Evolutionary conservation across 2,888 invertebrate genomes (phyloP), one percentile per base, ranked within the genome.

Genomic region (Poecilobothrus nobilitatus): DNA sequence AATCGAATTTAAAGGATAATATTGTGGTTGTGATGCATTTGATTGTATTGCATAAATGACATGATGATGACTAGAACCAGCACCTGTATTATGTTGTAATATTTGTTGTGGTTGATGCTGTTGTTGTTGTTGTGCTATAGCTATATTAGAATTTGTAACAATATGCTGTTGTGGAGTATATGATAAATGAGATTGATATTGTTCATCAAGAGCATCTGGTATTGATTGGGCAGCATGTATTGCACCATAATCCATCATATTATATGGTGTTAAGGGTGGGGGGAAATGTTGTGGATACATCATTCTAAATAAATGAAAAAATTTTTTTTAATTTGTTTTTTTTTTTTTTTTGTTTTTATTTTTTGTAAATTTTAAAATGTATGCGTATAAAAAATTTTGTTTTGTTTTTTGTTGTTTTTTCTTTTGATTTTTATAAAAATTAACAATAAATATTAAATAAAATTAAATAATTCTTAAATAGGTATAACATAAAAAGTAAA

Each of bases 1-100:
- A 27, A 78, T 78, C 3, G 71, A 69, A 2, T 3, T 37, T 8
- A 37, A 37, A 7, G 79, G 77, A 68, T 80, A 33, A 9, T 78
- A 74, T 44, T 80, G 77, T 15, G 68, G 65, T 53, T 68, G 22
- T 61, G 68, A 66, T 1, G 80, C 78, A 68, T 78, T 79, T 67
- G 80, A 80, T 68, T 77, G 79, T 65, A 78, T 75, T 41, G 53
- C 53, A 53, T 53, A 53, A 53, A 79, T 76, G 67, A 78, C 79
- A 74, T 78, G 80, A 67, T 78, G 80, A 67, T 81, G 62, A 62
- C 76, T 75, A 70, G 80, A 81, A 63, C 80, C 81, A 3, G 79
- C 77, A 8, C 72, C 71, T 0, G 78, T 69, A n/a, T n/a, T n/a
- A 68, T 75, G 76, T 68, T 80, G 80, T 3, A 78, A 69, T 7